Base-by-base conservation (phyloP, 2,797 vertebrate species). In the Luscinia luscinia region DNA sequence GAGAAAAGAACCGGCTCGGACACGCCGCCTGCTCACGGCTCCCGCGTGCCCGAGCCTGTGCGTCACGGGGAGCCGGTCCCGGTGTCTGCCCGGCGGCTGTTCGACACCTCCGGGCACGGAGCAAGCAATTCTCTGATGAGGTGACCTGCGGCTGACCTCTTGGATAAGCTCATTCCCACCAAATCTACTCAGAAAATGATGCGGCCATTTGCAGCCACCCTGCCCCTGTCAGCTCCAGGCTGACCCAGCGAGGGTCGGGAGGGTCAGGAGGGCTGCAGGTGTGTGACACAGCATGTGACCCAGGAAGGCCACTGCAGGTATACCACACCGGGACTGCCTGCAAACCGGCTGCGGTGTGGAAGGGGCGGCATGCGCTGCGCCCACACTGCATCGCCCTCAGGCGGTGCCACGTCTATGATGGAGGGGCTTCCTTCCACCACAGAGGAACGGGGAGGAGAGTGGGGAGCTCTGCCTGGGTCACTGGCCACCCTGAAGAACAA, bases 171-270 rank as follows among this genome's bases (percentile, higher is more conserved):
- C 26, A 9, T 73, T 84, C 15, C 24, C 24, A 57, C 1, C 24
- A 78, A 67, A 89, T 7, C 22, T 36, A 22, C 57, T 43, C 40
- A 72, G 27, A 87, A 84, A 77, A 69, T 22, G 5, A 34, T 48
- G 17, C 59, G 17, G 24, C 12, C 1, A 0, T 38, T 34, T 45
- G 21, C 14, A 27, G 38, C 9, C 64, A 17, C 12, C 9, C 18
- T 32, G 38, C 14, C 26, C 36, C n/a, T 30, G 51, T 38, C 26
- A 63, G n/a, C 15, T 52, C 8, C 3, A 14, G 13, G 6, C 28
- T 46, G 13, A 5, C 40, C 48, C 24, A 32, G 45, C 2, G 1
- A 30, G 26, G 36, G 26, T 20, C 4, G 1, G 8, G 10, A 40
- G 43, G 36, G 20, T 30, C 5, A 2, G 7, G 13, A 30, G 3